phyloP scores from a whole-genome alignment of 2,113 vertebrate species.

The Toxotes chatareus region DNA sequence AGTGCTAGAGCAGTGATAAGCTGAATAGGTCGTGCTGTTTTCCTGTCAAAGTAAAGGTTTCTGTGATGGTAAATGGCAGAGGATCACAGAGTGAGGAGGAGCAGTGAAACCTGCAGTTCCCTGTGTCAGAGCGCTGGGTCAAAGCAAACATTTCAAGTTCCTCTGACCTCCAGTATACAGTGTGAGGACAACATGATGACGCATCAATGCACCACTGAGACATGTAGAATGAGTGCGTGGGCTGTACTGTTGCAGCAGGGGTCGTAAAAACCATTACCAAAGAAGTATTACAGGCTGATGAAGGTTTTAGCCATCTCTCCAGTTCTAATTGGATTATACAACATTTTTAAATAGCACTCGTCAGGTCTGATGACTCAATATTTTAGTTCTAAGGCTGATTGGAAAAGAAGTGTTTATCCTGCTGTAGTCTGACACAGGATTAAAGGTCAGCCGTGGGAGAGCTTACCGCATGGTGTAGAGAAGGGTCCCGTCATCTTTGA shows the following conservation, averaged over 20 bases:
- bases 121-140: background rate
- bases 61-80: slow-evolving; percentile 36
- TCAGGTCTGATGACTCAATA: slow-evolving; percentile 18
- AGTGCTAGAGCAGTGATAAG: background rate
- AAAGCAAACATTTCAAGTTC: slow-evolving; percentile 50
- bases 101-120: background rate
- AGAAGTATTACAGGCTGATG: slow-evolving; percentile 17
- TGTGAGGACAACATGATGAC: slow-evolving; percentile 48
- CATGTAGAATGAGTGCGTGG: slow-evolving; percentile 37
- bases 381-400: slow-evolving; percentile 23
- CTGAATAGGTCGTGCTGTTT: background rate
- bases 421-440: background rate
- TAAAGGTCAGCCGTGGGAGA: background rate
- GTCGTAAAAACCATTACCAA: slow-evolving; percentile 55
- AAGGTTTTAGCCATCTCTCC: slow-evolving; percentile 39
- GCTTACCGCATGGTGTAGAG: slow-evolving; percentile 98
- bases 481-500: slow-evolving; percentile 94
- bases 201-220: slow-evolving; percentile 48
- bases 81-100: background rate
- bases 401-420: slow-evolving; percentile 1
- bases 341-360: slow-evolving; percentile 1
- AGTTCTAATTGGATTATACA: slow-evolving; percentile 52
- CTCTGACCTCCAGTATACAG: slow-evolving; percentile 45
- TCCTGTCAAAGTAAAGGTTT: slow-evolving; percentile 4
- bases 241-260: slow-evolving; percentile 39